Evolutionary conservation across 2,797 vertebrate species (phyloP), one percentile per base, ranked within the genome.

Genomic region (Acestrorhynchus altus): DNA sequence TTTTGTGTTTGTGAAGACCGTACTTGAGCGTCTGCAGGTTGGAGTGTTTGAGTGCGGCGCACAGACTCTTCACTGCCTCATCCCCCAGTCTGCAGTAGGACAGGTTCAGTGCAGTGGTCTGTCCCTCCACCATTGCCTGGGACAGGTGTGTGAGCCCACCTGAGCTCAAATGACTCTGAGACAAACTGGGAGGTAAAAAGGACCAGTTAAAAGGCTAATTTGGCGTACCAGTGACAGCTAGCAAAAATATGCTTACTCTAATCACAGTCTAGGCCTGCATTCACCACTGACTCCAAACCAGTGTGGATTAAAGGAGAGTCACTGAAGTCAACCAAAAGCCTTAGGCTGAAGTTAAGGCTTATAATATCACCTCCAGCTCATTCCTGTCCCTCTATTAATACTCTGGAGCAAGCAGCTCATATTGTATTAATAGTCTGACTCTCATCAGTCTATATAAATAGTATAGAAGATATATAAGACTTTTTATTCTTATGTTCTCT

Each of bases 11-110:
- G 44, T 51, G 3, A 3, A 10, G 4, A 40, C 51, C 85, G 79
- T 85, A 93, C 93, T 72, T 80, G 74, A 94, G 78, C 6, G 0
- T 80, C 2, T 80, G 85, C 49, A 94, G 70, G 7, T 73, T 81
- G 85, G 83, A 85, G 65, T 82, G 76, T 69, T 35, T 71, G 20
- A 92, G 86, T 74, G 88, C 87, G 2, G 56, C 2, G 8, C 86
- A 88, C 57, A 94, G 84, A 13, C 83, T 40, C 76, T 85, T 81
- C 0, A 89, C 66, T 15, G 83, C 88, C 15, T 84, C 81, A 40
- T 90, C 86, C 46, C 85, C 82, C 1, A 92, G 72, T 6, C 0
- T 0, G 59, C 56, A 79, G 0, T 78, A 1, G 46, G 81, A 76
- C n/a, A 93, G 84, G 74, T 90, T 52, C 78, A 94, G 75, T 40